Base-by-base conservation (phyloP, 2,888 invertebrate genomes). In the Macrostomum cliftonense region DNA sequence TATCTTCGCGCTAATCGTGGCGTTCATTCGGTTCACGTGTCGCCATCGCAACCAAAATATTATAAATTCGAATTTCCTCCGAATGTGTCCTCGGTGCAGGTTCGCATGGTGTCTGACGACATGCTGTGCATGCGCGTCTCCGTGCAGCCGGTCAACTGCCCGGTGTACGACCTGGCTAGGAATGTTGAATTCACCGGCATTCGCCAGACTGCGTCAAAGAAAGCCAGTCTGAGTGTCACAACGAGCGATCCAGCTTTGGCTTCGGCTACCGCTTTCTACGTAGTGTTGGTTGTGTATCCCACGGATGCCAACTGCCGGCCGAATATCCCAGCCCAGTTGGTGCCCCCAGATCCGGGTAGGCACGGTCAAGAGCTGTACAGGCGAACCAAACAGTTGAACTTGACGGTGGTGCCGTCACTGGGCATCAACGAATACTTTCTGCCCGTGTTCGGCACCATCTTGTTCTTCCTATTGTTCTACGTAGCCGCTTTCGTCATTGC, bases 71-170 rank as follows among this genome's bases (percentile, higher is more conserved):
- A 71, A 40, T 79, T 79, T 59, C 71, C 76, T 4, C 65, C 72
- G 19, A 61, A 61, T 55, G 57, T 67, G 2, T 28, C 28, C 5
- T 28, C 28, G 4, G 28, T 28, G 28, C 28, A 28, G 28, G 28
- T 28, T 28, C 4, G 28, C 4, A 64, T 67, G 5, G 61, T 53
- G 12, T 70, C 71, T 1, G 44, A 56, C 2, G 64, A 68, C 45
- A 75, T 77, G 39, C 74, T 77, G 1, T 86, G 85, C 61, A 79
- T 82, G 68, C 77, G 80, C 1, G 76, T 84, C 1, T 83, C 84
- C 0, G 77, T 85, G 57, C 84, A 86, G 66, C 78, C 80, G 59
- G 77, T 28, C 28, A 28, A 85, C 84, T 85, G 85, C 64, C 85
- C 85, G 11, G 81, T 85, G 1, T 80, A 80, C 62, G 85, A 85